Evolutionary conservation across 2,797 vertebrate species (phyloP).

Genomic region (Eulemur mongoz): DNA sequence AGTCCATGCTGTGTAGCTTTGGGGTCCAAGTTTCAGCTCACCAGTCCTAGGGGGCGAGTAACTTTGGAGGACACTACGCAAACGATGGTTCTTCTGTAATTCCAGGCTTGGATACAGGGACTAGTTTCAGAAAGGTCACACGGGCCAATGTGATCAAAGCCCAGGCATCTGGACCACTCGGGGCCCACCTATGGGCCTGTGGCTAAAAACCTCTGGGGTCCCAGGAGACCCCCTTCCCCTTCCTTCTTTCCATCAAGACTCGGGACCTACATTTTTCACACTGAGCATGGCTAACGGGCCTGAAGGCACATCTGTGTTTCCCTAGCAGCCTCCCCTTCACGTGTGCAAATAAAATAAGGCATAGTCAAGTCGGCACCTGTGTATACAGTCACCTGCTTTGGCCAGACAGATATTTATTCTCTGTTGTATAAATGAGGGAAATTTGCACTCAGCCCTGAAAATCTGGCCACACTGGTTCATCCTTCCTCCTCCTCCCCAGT

Average conservation of each 20-base stretch:
- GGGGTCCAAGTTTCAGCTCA: background rate
- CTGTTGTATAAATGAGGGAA: conserved; percentile 61
- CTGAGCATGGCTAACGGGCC: background rate
- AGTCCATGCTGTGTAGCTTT: background rate
- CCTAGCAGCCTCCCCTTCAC: background rate
- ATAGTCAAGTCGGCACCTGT: conserved; percentile 67
- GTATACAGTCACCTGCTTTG: conserved; percentile 68
- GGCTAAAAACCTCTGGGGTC: background rate
- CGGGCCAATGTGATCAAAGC: background rate
- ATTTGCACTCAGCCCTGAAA: conserved; percentile 69
- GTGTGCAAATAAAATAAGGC: conserved; percentile 31
- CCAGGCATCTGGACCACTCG: background rate
- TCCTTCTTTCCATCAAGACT: background rate
- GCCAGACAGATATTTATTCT: conserved; percentile 77
- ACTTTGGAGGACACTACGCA: background rate
- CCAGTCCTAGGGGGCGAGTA: no score
- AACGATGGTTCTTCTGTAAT: background rate
- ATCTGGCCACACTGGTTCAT: conserved; percentile 20
- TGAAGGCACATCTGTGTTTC: conserved; percentile 63
- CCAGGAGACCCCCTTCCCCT: background rate
- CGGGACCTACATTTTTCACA: background rate
- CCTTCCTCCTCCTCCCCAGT: conserved; percentile 54
- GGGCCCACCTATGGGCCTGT: background rate
- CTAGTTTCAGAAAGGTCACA: background rate
- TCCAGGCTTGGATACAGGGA: background rate